A percentile compares a stretch with the other conserved stretches of the same genome.
Conservation (phyloP, 2,113 vertebrate species). For the Nestor notabilis region DNA sequence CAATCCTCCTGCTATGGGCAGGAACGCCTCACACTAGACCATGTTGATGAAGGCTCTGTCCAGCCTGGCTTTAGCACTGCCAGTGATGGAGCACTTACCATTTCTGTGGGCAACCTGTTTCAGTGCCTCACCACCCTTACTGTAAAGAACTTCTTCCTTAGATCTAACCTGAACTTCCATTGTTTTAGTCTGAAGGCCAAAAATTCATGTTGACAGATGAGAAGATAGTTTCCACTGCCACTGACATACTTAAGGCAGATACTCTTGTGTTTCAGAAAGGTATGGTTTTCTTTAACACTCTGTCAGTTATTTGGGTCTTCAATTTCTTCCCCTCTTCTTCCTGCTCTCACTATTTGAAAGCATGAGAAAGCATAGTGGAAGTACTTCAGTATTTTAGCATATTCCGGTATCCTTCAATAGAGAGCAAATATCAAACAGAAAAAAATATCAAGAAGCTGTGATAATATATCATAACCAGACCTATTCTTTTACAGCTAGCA, state of each 20-base stretch:
- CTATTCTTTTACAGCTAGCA: background rate
- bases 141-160: background rate
- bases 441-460: background rate
- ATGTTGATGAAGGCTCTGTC: background rate
- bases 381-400: background rate
- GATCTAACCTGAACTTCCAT: background rate
- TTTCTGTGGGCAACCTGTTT: background rate
- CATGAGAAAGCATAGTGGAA: background rate
- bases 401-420: background rate
- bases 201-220: background rate
- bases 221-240: background rate
- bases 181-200: background rate
- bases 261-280: background rate
- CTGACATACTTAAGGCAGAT: background rate
- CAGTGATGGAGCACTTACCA: background rate
- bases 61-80: background rate
- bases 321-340: background rate
- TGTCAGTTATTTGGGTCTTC: background rate
- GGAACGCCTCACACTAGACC: background rate
- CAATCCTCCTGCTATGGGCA: background rate
- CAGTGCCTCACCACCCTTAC: background rate
- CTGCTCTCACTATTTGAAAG: background rate
- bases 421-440: background rate
- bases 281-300: background rate
- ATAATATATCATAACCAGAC: background rate